Evolutionary conservation across 2,888 invertebrate species (phyloP).

Genomic region (Ochropleura plecta): DNA sequence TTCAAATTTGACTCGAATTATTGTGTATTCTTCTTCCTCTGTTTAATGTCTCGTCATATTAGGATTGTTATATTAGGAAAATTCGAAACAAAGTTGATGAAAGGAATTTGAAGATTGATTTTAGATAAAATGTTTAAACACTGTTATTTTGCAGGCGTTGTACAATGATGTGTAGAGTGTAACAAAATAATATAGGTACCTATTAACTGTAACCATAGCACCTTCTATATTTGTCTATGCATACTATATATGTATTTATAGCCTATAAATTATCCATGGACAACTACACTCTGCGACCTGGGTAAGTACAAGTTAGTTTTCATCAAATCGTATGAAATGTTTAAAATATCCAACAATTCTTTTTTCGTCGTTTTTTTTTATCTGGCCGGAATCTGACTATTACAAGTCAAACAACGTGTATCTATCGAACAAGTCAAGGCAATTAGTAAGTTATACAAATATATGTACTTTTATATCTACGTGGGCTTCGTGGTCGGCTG

Average conservation of each 20-base stretch:
- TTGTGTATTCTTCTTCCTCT: conserved; percentile 38
- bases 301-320: neutral
- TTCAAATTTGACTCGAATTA: conserved; percentile 17
- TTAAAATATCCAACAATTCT: neutral
- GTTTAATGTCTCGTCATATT: conserved; percentile 41
- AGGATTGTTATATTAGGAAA: conserved; percentile 19
- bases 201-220: too few species aligned
- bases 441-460: neutral
- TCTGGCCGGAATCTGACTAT: neutral
- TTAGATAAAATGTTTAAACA: conserved; percentile 5
- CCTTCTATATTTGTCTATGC: too few species aligned
- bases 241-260: too few species aligned
- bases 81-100: conserved; percentile 19
- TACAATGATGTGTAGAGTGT: neutral
- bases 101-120: conserved; percentile 19
- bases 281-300: too few species aligned
- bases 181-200: too few species aligned
- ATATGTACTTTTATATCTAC: neutral
- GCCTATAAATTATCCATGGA: too few species aligned
- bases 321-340: neutral
- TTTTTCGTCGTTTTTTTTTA: neutral
- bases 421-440: neutral
- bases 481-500: neutral
- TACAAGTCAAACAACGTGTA: neutral
- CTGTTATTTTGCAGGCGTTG: neutral